These are phyloP conservation scores for Channallabes apus DNA, from an alignment of 2,797 vertebrate species.

Conservation along the genomic window DNA sequence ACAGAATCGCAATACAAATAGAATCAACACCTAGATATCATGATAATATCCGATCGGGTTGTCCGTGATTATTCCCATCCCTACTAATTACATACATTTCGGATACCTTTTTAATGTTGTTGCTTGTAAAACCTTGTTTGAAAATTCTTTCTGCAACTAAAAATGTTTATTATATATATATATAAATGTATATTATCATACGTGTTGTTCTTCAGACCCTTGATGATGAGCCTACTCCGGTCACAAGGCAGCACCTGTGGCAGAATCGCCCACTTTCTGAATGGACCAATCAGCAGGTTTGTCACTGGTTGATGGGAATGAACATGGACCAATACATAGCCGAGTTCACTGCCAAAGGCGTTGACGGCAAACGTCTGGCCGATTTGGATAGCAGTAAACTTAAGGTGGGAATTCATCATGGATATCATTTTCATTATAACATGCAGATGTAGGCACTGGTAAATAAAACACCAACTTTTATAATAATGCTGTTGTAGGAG, in stretches of 20 bases:
- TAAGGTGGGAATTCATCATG: slow-evolving; percentile 71
- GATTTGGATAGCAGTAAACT: slow-evolving; percentile 82
- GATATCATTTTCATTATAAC: neutral
- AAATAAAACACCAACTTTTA: neutral
- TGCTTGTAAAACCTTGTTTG: neutral
- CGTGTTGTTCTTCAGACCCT: slow-evolving; percentile 68
- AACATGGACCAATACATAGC: slow-evolving; percentile 83
- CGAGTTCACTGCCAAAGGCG: slow-evolving; percentile 76
- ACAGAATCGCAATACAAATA: too few species aligned
- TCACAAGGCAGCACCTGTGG: slow-evolving; percentile 82
- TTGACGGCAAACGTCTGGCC: slow-evolving; percentile 82
- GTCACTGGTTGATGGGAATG: slow-evolving; percentile 82
- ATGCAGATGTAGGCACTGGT: neutral
- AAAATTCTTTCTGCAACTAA: neutral
- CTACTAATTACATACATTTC: neutral
- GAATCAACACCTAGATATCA: too few species aligned
- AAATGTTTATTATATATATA: neutral
- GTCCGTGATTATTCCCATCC: too few species aligned
- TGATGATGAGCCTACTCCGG: slow-evolving; percentile 75
- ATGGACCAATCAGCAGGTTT: slow-evolving; percentile 86
- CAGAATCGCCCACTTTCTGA: slow-evolving; percentile 78
- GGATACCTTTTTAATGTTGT: neutral
- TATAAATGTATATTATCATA: neutral
- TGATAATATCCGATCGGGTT: too few species aligned
- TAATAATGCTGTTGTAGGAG: slow-evolving; percentile 64